Evolutionary conservation across 2,113 vertebrate genomes (phyloP), one percentile per base, ranked within the genome.

Genomic region (Malaclemys terrapin): DNA sequence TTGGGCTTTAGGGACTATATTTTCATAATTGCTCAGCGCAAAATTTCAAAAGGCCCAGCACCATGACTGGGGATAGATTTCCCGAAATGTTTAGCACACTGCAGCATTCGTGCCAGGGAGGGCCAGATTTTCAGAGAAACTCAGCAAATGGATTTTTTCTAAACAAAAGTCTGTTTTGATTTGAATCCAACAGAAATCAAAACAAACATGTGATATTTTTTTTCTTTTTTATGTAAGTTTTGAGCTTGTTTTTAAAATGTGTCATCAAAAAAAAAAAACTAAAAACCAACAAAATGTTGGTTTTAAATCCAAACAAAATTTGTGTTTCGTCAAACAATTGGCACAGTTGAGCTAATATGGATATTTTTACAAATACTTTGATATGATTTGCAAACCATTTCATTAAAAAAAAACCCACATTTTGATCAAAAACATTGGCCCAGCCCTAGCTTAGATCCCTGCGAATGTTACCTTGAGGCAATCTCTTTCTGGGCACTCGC

Each of bases 351-450:
- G 42, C 22, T 25, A 25, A 76, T 25, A 25, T 45, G 38, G 42
- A 45, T 12, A 45, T 45, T 76, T 45, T 45, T 76, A 25, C 72
- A 12, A 42, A 45, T 24, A 10, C 72, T 76, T 45, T 27, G 52
- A 20, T 69, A 88, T 84, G 52, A 89, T 79, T 75, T 89, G 90
- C 57, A 95, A 90, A 59, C 59, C 0, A 1, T 94, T 91, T 90
- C 72, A 8, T 62, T 25, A 6, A 11, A 76, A 76, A 76, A 11
- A 59, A 59, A 13, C 50, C 50, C 19, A 53, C 24, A 56, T 2
- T 84, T 93, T 76, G 80, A 89, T 76, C 22, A 76, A 76, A 45
- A 76, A 25, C 25, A 12, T 88, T 86, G 45, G 85, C 59, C 80
- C 56, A 2, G 1, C 78, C 79, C 12, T 62, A n/a, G 54, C 50